A percentile compares a stretch with the other conserved stretches of the same genome.
Conservation (phyloP, 2,113 vertebrate genomes). For the Gavialis gangeticus region DNA sequence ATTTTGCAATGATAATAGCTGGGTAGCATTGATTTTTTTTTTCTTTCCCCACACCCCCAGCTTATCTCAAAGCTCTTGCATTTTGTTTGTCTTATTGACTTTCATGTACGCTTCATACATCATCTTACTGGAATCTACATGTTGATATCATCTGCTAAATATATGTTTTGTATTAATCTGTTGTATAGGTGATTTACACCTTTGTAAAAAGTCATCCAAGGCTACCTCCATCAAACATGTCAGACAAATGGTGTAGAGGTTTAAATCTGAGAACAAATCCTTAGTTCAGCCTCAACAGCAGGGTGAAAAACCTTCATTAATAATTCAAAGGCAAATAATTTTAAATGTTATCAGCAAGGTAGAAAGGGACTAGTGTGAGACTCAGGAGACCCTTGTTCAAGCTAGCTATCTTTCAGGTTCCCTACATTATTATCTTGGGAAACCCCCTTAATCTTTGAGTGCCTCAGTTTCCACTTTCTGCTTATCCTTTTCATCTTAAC, state of each 20-base stretch:
- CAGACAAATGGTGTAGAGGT: accelerated
- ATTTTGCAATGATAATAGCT: background rate
- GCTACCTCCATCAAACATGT: background rate
- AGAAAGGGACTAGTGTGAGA: background rate
- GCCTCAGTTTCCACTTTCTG: background rate
- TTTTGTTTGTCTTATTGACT: slow-evolving; percentile 53
- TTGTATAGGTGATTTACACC: background rate
- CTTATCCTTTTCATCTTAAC: background rate
- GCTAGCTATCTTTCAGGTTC: too few species aligned
- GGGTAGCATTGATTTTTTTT: slow-evolving; percentile 51
- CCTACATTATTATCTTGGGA: background rate
- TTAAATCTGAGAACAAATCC: background rate
- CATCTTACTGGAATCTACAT: slow-evolving; percentile 41
- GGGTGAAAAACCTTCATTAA: background rate
- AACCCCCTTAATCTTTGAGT: background rate
- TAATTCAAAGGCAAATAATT: background rate
- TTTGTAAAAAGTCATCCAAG: background rate
- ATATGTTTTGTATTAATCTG: background rate
- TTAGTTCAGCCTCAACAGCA: background rate
- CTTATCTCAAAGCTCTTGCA: slow-evolving; percentile 56
- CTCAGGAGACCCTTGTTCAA: background rate
- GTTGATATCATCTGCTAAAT: slow-evolving; percentile 33
- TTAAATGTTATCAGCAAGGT: background rate
- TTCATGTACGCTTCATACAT: slow-evolving; percentile 15
- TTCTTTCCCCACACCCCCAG: background rate